Evolutionary conservation across 2,113 vertebrate genomes (phyloP).

Genomic region (Cairina moschata): DNA sequence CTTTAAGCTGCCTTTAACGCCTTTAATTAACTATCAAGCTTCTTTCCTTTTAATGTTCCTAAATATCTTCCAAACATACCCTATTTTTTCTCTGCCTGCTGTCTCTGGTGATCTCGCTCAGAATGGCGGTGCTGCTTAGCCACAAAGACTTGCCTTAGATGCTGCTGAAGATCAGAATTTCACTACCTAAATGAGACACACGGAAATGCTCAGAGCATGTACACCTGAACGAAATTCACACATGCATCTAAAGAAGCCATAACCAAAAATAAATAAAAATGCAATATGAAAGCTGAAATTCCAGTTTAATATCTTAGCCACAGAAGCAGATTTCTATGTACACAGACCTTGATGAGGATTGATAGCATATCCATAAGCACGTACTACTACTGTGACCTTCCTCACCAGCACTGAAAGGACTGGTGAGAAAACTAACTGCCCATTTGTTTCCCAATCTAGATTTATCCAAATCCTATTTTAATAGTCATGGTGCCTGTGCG

Average conservation of each 20-base stretch:
- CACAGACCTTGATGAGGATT: not conserved
- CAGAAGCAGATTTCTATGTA: not conserved
- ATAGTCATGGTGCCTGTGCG: not conserved
- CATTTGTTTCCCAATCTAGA: not conserved
- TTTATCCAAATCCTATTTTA: not conserved
- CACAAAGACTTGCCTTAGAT: not conserved
- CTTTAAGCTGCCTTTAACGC: not conserved
- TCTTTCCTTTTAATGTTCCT: not conserved
- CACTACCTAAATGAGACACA: not conserved
- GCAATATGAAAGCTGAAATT: not conserved
- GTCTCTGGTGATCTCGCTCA: not conserved
- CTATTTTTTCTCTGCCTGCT: not conserved
- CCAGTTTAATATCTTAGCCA: not conserved
- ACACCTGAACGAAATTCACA: not conserved
- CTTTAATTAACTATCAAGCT: not conserved
- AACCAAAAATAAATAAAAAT: not conserved
- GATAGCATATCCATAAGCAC: not conserved
- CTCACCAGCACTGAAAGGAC: not conserved
- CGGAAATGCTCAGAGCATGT: not conserved
- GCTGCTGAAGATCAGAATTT: not conserved
- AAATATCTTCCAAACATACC: not conserved
- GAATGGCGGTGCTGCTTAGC: not conserved
- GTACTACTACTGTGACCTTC: not conserved
- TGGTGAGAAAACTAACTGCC: not conserved
- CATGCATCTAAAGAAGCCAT: not conserved